These are phyloP conservation scores for Diprion similis DNA, from an alignment of 1,140 invertebrate species.

Conservation along the genomic window DNA sequence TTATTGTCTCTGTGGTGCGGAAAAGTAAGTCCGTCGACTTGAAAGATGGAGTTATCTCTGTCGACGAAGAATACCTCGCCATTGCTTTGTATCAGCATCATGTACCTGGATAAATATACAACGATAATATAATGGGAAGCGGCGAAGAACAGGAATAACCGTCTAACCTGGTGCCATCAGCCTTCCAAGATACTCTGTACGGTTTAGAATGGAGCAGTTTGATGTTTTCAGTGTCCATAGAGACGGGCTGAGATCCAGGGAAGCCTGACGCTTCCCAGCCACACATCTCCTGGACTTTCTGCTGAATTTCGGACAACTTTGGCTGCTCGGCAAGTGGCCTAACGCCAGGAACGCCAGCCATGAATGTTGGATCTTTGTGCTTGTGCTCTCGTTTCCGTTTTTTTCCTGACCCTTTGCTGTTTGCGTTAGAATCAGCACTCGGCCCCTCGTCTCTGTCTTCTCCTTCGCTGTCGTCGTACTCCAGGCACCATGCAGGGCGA, in stretches of 20 bases:
- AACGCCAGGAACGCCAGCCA: conserved; percentile 83
- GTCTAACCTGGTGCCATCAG: conserved; percentile 89
- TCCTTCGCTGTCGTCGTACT: conserved; percentile 59
- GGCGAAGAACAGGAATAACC: conserved; percentile 17
- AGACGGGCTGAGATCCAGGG: conserved; percentile 96
- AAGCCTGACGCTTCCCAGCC: conserved; percentile 83
- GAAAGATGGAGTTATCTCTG: conserved; percentile 94
- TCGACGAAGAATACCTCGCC: conserved; percentile 93
- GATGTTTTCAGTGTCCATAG: conserved; percentile 90
- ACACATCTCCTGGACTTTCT: conserved; percentile 82
- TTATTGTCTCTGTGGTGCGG: conserved; percentile 75
- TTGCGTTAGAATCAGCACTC: conserved; percentile 27
- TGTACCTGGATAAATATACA: conserved; percentile 73
- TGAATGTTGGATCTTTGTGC: conserved; percentile 74
- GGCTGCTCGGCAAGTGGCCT: conserved; percentile 67
- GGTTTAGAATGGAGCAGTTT: conserved; percentile 77
- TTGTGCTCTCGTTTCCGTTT: conserved; percentile 56
- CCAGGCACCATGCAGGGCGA: conserved; percentile 83
- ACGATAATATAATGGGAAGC: conserved; percentile 20
- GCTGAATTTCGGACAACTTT: conserved; percentile 74
- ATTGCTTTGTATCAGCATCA: conserved; percentile 92
- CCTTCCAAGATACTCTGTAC: conserved; percentile 99
- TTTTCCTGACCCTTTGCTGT: conserved; percentile 32
- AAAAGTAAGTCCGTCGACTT: conserved; percentile 83
- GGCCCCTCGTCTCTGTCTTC: conserved; percentile 44